These are phyloP conservation scores for Neomorphus geoffroyi DNA, from an alignment of 2,797 vertebrate species.

Conservation along the genomic window DNA sequence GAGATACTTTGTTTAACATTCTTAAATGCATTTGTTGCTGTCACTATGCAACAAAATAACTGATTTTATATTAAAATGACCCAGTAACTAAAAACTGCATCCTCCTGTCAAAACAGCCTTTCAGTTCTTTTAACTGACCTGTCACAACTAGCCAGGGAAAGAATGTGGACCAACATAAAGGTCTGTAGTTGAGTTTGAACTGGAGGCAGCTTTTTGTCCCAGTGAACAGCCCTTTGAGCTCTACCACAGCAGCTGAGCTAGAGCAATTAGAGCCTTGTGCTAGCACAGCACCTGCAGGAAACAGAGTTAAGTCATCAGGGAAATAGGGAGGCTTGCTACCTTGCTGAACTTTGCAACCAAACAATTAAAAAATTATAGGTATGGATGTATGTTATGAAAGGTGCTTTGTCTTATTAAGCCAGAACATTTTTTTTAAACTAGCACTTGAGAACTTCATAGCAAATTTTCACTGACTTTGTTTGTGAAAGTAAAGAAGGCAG, in stretches of 20 bases:
- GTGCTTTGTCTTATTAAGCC: not conserved
- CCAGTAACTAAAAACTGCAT: not conserved
- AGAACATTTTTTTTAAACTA: not conserved
- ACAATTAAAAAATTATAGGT: not conserved
- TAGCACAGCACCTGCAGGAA: not conserved
- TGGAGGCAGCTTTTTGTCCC: not conserved
- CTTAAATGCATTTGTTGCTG: not conserved
- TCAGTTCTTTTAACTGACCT: not conserved
- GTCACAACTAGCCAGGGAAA: not conserved
- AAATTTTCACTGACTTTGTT: not conserved
- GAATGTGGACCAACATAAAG: not conserved
- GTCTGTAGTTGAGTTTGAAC: not conserved
- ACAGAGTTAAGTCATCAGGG: not conserved
- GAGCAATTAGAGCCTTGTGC: not conserved
- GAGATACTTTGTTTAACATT: not conserved
- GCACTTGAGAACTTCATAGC: not conserved
- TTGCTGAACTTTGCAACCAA: not conserved
- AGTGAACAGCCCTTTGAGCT: accelerated
- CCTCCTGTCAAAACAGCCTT: not conserved
- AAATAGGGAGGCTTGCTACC: too few species aligned
- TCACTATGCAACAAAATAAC: not conserved
- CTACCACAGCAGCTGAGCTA: not conserved
- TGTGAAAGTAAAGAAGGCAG: not conserved
- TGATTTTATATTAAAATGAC: not conserved
- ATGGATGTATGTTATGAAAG: not conserved